These are phyloP conservation scores for Seriola quinqueradiata DNA, from an alignment of 2,113 vertebrate species.

Conservation along the genomic window DNA sequence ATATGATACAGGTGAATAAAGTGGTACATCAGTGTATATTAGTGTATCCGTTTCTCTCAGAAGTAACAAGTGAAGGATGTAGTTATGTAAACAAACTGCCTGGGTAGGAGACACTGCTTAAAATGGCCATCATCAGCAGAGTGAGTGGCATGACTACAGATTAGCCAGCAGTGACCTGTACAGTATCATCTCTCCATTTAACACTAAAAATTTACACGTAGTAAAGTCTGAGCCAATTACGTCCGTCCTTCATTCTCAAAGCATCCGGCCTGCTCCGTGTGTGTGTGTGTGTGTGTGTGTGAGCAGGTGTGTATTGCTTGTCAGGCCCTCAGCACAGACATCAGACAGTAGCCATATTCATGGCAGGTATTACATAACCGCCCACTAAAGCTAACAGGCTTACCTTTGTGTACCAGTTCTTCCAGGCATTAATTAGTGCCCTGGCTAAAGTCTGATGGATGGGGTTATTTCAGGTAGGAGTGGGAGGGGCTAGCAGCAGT, in stretches of 20 bases:
- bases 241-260: constrained; percentile 23
- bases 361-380: constrained; percentile 51
- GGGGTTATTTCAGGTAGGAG: constrained; percentile 61
- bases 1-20: neutral
- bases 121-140: neutral
- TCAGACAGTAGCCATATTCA: constrained; percentile 47
- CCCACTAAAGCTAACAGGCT: constrained; percentile 57
- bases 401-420: constrained; percentile 58
- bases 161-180: constrained; percentile 29
- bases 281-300: constrained; percentile 9
- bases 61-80: neutral
- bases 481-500: constrained; percentile 8
- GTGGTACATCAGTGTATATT: neutral
- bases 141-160: constrained; percentile 29
- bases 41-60: neutral
- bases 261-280: constrained; percentile 18
- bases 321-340: constrained; percentile 28
- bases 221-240: constrained; percentile 41
- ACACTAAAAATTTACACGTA: constrained; percentile 39
- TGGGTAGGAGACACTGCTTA: constrained; percentile 6
- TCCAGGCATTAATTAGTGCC: constrained; percentile 60
- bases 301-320: constrained; percentile 18
- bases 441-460: constrained; percentile 39
- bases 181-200: constrained; percentile 33
- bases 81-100: neutral